Conservation (phyloP, 2,888 invertebrate genomes). For the Melanostoma mellinum region DNA sequence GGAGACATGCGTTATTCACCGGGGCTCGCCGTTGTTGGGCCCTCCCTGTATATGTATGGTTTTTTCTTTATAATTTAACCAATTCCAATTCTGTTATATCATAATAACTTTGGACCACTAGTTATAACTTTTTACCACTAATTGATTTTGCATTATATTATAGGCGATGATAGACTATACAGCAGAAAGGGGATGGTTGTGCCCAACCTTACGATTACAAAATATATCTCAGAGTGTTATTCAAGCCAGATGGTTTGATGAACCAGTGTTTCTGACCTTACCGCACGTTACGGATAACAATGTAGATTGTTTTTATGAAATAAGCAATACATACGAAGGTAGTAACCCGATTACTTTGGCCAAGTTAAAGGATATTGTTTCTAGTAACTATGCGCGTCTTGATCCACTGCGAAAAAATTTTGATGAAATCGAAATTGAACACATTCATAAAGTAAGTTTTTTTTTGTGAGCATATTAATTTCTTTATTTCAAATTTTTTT, state of each 20-base stretch:
- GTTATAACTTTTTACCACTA: too few species aligned
- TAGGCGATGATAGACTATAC: conserved; percentile 98
- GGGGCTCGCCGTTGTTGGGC: too few species aligned
- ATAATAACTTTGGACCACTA: too few species aligned
- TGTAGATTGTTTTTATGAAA: conserved; percentile 84
- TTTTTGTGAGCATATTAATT: neutral
- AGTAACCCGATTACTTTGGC: conserved; percentile 78
- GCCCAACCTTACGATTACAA: conserved; percentile 89
- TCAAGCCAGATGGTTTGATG: conserved; percentile 94
- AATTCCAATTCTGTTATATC: too few species aligned
- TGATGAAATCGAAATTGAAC: conserved; percentile 87
- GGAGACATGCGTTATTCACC: too few species aligned
- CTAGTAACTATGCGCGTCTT: conserved; percentile 85
- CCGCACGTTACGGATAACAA: conserved; percentile 89
- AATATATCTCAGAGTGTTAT: conserved; percentile 93
- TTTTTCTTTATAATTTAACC: too few species aligned
- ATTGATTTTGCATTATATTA: conserved; percentile 12
- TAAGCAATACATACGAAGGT: conserved; percentile 78
- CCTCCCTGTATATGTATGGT: too few species aligned
- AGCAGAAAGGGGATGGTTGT: conserved; percentile 95
- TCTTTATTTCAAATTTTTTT: neutral
- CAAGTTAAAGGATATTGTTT: conserved; percentile 78
- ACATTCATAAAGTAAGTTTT: conserved; percentile 84
- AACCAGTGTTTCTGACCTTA: conserved; percentile 88
- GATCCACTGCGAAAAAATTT: conserved; percentile 86